Percentiles rank a stretch among this genome's conserved stretches.
Evolutionary conservation across 2,797 vertebrate genomes (phyloP).

Genomic region (Phoebastria nigripes): DNA sequence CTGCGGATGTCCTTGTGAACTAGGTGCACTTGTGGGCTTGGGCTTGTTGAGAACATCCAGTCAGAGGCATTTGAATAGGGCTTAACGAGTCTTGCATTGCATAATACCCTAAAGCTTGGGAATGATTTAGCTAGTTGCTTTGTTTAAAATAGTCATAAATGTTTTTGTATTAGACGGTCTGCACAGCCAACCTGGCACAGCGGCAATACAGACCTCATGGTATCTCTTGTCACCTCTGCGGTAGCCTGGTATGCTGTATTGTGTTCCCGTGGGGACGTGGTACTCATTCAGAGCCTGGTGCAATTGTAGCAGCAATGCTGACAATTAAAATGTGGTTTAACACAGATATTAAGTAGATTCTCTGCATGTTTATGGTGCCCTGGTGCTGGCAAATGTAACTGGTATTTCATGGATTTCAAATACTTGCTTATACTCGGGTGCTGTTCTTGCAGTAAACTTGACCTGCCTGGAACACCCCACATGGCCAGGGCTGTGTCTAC

Average conservation of each 20-base stretch:
- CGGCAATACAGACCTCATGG: fast-evolving
- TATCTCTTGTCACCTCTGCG: fast-evolving
- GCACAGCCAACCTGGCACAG: not conserved
- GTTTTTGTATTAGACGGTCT: fast-evolving
- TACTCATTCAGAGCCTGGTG: not conserved
- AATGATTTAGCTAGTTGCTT: no score
- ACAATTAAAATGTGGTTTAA: not conserved
- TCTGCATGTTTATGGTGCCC: not conserved
- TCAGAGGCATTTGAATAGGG: not conserved
- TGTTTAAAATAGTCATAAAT: not conserved
- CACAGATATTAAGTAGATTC: not conserved
- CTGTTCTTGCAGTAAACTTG: not conserved
- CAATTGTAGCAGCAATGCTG: no score
- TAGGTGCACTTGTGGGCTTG: not conserved
- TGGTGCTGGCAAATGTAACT: not conserved
- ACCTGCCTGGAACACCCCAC: not conserved
- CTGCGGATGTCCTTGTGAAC: no score
- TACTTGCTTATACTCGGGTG: not conserved
- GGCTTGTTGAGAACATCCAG: not conserved
- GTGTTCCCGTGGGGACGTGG: fast-evolving
- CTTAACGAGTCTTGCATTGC: not conserved
- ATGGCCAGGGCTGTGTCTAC: not conserved
- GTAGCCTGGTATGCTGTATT: fast-evolving
- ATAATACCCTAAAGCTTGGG: not conserved
- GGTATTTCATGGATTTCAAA: not conserved